Conservation (phyloP, 2,888 invertebrate species). For the Noctua janthina region DNA sequence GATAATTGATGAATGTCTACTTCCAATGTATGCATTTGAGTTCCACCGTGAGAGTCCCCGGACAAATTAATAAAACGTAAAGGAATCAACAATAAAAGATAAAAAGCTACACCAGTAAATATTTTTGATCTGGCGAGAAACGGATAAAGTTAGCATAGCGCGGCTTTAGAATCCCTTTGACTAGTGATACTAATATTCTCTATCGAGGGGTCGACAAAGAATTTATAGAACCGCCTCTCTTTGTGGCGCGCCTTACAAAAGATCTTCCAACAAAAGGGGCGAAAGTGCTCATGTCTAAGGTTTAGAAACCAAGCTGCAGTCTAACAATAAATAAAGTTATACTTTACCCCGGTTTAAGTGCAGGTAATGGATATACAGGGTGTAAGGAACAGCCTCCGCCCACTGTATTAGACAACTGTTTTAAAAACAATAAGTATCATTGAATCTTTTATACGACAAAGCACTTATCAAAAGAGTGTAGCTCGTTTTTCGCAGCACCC, state of each 20-base stretch:
- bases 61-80: not conserved
- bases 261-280: constrained; percentile 24
- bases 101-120: not conserved
- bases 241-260: constrained; percentile 36
- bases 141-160: not conserved
- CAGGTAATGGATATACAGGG: not conserved
- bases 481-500: constrained; percentile 16
- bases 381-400: no score
- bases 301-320: constrained; percentile 18
- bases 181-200: constrained; percentile 24
- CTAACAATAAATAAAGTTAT: not conserved
- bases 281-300: constrained; percentile 14
- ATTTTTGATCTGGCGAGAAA: not conserved
- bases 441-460: not conserved
- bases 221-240: constrained; percentile 3
- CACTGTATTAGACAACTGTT: not conserved
- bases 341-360: not conserved
- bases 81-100: not conserved
- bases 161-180: constrained; percentile 9
- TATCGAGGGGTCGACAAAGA: constrained; percentile 8
- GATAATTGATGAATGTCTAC: no score
- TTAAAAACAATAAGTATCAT: not conserved
- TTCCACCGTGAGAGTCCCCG: no score
- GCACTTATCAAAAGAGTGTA: not conserved
- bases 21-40: no score